Evolutionary conservation across 2,113 vertebrate species (phyloP).

Genomic region (Poeciliopsis retropinna): DNA sequence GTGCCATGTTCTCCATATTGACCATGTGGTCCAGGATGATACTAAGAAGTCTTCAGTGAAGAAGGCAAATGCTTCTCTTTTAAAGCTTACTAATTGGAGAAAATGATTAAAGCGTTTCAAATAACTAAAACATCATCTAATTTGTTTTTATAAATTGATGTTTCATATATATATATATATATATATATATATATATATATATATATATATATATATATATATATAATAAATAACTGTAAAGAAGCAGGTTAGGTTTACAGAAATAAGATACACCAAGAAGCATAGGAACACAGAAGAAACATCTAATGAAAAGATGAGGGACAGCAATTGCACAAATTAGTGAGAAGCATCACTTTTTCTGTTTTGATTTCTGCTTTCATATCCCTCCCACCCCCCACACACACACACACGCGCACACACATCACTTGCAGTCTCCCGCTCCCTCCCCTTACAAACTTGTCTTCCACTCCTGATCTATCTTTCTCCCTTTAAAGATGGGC

Average conservation of each 20-base stretch:
- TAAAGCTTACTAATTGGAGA: slow-evolving; percentile 59
- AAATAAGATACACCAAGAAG: not conserved
- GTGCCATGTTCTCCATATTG: slow-evolving; percentile 60
- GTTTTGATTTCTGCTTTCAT: slow-evolving; percentile 47
- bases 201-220: no score
- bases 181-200: no score
- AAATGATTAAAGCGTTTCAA: slow-evolving; percentile 50
- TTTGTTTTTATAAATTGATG: not conserved
- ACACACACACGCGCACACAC: not conserved
- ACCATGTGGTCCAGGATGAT: slow-evolving; percentile 69
- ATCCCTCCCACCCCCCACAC: slow-evolving; percentile 37
- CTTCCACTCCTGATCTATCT: slow-evolving; percentile 65
- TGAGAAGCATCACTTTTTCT: slow-evolving; percentile 42
- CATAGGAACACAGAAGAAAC: slow-evolving; percentile 47
- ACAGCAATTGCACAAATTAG: slow-evolving; percentile 66
- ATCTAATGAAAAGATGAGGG: slow-evolving; percentile 58
- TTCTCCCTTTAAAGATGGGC: slow-evolving; percentile 90
- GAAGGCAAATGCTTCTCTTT: slow-evolving; percentile 33
- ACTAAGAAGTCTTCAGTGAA: slow-evolving; percentile 55
- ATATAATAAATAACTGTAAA: not conserved
- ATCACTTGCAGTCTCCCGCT: slow-evolving; percentile 61
- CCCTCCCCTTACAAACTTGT: slow-evolving; percentile 34
- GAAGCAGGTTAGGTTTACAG: slow-evolving; percentile 37
- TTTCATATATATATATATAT: no score
- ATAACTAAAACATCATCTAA: slow-evolving; percentile 40